These are phyloP conservation scores for Agrotis exclamationis DNA, from an alignment of 2,888 invertebrate genomes.

Conservation along the genomic window DNA sequence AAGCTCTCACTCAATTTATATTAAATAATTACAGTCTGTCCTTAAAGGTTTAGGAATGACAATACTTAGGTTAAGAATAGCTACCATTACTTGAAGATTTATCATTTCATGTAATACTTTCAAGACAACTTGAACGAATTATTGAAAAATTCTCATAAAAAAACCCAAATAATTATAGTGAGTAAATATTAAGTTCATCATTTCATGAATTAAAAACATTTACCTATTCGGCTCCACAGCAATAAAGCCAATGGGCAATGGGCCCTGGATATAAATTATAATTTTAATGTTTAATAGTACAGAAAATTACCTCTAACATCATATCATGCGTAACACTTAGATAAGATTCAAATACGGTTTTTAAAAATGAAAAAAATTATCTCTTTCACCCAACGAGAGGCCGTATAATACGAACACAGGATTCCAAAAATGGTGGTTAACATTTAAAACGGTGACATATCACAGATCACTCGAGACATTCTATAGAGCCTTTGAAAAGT, in stretches of 20 bases:
- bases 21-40: slow-evolving; percentile 80
- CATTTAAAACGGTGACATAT: slow-evolving; percentile 71
- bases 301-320: slow-evolving; percentile 51
- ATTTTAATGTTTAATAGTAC: slow-evolving; percentile 30
- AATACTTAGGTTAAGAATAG: slow-evolving; percentile 76
- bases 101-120: slow-evolving; percentile 59
- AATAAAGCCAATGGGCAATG: slow-evolving; percentile 31
- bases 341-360: slow-evolving; percentile 40
- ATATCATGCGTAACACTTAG: slow-evolving; percentile 58
- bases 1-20: slow-evolving; percentile 82
- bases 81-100: slow-evolving; percentile 73
- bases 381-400: slow-evolving; percentile 54
- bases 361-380: slow-evolving; percentile 46
- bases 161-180: slow-evolving; percentile 42
- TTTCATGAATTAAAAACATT: slow-evolving; percentile 54
- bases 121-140: slow-evolving; percentile 53
- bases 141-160: slow-evolving; percentile 52
- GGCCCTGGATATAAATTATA: slow-evolving; percentile 46
- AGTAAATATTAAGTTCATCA: slow-evolving; percentile 55
- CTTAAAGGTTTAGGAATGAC: slow-evolving; percentile 86
- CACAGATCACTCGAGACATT: slow-evolving; percentile 77
- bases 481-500: slow-evolving; percentile 59
- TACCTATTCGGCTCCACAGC: slow-evolving; percentile 34
- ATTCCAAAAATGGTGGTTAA: slow-evolving; percentile 52
- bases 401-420: slow-evolving; percentile 50